These are phyloP conservation scores for Mesocricetus auratus DNA, from an alignment of 2,113 vertebrate genomes.

Conservation along the genomic window DNA sequence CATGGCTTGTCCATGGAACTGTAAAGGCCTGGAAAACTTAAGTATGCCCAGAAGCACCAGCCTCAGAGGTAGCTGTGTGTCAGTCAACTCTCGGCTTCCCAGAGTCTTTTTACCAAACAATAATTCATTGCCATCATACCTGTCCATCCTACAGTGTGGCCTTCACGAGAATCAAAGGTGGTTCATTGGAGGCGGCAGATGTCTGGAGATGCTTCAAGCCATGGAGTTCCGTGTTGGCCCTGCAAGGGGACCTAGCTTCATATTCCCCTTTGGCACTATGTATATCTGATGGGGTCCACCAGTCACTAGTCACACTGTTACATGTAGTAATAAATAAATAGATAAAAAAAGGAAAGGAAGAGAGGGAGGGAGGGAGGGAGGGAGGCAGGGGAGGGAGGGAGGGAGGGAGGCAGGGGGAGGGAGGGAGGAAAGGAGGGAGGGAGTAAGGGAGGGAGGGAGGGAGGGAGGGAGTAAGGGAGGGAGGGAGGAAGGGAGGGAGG, in stretches of 20 bases:
- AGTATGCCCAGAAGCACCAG: rapidly evolving
- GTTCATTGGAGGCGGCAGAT: background rate
- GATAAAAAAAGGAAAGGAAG: no score
- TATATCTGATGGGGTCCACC: rapidly evolving
- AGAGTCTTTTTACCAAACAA: background rate
- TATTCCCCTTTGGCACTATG: background rate
- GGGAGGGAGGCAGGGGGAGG: no score
- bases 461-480: no score
- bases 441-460: no score
- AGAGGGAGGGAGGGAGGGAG: no score
- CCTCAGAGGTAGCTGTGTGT: background rate
- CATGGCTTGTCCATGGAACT: background rate
- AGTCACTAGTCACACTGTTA: rapidly evolving
- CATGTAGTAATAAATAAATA: rapidly evolving
- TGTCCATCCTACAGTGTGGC: rapidly evolving
- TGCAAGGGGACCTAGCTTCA: background rate
- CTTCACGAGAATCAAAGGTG: rapidly evolving
- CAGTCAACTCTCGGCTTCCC: background rate
- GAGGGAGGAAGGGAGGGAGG: no score
- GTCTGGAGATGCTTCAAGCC: background rate
- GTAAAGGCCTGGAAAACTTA: background rate
- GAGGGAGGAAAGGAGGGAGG: no score
- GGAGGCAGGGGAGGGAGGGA: no score
- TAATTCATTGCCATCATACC: rapidly evolving
- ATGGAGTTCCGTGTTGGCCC: rapidly evolving